Evolutionary conservation across 2,888 invertebrate genomes (phyloP).

Genomic region (Thera britannica): DNA sequence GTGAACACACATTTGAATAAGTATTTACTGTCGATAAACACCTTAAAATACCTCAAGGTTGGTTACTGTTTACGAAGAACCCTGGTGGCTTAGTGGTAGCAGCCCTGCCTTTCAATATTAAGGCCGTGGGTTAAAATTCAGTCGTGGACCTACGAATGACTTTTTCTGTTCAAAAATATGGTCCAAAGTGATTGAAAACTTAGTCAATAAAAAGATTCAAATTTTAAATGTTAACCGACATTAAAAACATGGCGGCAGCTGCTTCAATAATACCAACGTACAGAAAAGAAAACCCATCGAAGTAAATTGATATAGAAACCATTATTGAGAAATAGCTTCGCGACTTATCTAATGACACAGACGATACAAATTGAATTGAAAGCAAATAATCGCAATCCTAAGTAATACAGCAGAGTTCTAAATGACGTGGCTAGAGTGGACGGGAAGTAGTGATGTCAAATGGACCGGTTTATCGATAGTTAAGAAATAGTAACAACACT

Average conservation of each 20-base stretch:
- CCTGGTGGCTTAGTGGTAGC: too few species aligned
- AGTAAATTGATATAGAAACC: conserved; percentile 17
- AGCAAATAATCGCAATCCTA: conserved; percentile 44
- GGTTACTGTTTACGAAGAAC: too few species aligned
- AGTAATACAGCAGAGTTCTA: conserved; percentile 37
- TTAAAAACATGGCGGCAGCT: neutral
- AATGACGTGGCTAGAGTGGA: conserved; percentile 44
- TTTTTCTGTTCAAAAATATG: too few species aligned
- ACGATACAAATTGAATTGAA: conserved; percentile 53
- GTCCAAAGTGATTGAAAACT: conserved; percentile 1
- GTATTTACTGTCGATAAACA: too few species aligned
- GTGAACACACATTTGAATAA: neutral
- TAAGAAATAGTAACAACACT: conserved; percentile 15
- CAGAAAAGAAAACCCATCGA: neutral
- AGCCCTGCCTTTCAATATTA: too few species aligned
- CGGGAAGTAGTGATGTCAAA: conserved; percentile 44
- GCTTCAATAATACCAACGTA: neutral
- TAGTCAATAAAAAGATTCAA: conserved; percentile 8
- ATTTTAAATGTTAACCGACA: conserved; percentile 5
- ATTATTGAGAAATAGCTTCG: conserved; percentile 13
- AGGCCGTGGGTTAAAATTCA: too few species aligned
- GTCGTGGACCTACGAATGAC: too few species aligned
- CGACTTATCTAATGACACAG: conserved; percentile 43
- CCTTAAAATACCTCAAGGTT: too few species aligned
- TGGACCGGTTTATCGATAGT: conserved; percentile 24